A percentile compares a stretch with the other conserved stretches of the same genome.
These are phyloP conservation scores for Heliconius eleuchia DNA, from an alignment of 1,140 invertebrate species.

Conservation along the genomic window DNA sequence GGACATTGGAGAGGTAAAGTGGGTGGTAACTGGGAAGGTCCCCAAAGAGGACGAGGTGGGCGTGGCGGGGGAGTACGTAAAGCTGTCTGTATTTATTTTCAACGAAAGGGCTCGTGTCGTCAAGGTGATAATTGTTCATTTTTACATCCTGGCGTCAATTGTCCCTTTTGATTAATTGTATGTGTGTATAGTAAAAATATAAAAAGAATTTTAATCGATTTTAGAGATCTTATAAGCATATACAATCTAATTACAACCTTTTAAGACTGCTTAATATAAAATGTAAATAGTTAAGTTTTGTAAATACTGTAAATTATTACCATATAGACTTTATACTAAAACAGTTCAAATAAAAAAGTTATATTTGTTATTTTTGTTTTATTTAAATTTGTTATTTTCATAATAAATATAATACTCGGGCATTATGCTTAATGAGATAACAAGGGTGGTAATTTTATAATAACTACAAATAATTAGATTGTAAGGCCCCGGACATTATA, in stretches of 20 bases:
- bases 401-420: too few relatives aligned
- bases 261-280: constrained; percentile 24
- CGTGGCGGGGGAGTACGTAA: constrained; percentile 77
- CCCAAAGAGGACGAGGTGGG: constrained; percentile 78
- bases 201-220: not conserved
- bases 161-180: constrained; percentile 70
- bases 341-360: constrained; percentile 40
- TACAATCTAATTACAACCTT: not conserved
- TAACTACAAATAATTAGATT: too few relatives aligned
- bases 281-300: constrained; percentile 51
- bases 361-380: constrained; percentile 17
- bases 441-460: too few relatives aligned
- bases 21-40: constrained; percentile 78
- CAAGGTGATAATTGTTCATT: constrained; percentile 89
- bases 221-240: not conserved
- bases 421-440: too few relatives aligned
- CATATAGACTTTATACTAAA: constrained; percentile 30
- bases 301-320: constrained; percentile 51
- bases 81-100: constrained; percentile 87
- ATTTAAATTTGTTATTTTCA: not conserved
- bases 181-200: constrained; percentile 22
- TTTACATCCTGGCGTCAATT: constrained; percentile 87
- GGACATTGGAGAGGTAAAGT: constrained; percentile 80
- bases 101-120: constrained; percentile 88
- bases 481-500: too few relatives aligned